Base-by-base conservation (phyloP, 2,888 invertebrate species). In the Leucoptera coffeella region DNA sequence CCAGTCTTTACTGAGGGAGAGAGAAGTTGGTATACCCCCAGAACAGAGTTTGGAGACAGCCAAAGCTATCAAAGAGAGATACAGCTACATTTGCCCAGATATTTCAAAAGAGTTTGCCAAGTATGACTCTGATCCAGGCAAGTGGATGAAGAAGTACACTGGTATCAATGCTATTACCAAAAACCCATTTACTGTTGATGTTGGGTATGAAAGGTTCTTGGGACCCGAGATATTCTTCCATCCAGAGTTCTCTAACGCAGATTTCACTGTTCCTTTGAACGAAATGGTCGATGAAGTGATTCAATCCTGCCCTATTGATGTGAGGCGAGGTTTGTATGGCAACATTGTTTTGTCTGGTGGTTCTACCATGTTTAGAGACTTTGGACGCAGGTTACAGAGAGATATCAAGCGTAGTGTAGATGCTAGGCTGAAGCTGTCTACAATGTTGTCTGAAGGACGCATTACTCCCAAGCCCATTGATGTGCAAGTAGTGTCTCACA, bases 141-240 rank as follows among this genome's bases (percentile, higher is more conserved):
- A 94, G 64, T 96, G 96, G 90, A 85, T 94, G 67, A 92, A 94
- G 48, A 86, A 85, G 40, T 95, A 87, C 54, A 87, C 92, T n/a
- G 91, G 94, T 4, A 65, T 88, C 11, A 96, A 97, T 67, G 81
- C 86, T 27, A 84, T 97, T 15, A 94, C 94, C 1, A 94, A 92
- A 54, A 78, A 82, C 39, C 83, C 84, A 12, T 99, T 99, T 50
- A 67, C 73, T 14, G 93, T 99, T 31, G 99, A 99, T 69, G 95
- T 97, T 31, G 96, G 96, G 4, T 96, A 96, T 59, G 96, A 97
- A 57, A 74, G 95, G 40, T 97, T 97, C 55, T 77, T 97, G 49
- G 97, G 97, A 22, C 99, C 99, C 19, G 99, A 99, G 71, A 97
- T 99, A 49, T 99, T 99, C 72, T 99, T 99, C 65, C 97, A 99